phyloP scores from a whole-genome alignment of 2,797 vertebrate species.

The Trachurus trachurus region DNA sequence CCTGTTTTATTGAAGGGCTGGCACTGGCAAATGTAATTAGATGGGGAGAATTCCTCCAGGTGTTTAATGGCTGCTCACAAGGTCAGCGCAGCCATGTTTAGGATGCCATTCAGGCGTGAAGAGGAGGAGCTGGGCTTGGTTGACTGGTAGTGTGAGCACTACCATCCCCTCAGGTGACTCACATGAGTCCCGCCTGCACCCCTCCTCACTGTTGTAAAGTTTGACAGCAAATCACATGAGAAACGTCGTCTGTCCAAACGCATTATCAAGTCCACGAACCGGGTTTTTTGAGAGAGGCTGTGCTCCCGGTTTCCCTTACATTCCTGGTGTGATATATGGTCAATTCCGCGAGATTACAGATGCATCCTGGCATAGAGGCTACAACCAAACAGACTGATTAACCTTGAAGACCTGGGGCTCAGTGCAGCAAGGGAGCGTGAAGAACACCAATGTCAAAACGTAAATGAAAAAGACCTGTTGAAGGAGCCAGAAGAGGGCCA shows the following conservation, averaged over 20 bases:
- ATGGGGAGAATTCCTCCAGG: slow-evolving; percentile 83
- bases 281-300: slow-evolving; percentile 69
- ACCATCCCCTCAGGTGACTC: slow-evolving; percentile 67
- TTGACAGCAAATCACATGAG: slow-evolving; percentile 81
- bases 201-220: slow-evolving; percentile 74
- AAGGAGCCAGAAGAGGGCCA: slow-evolving; percentile 38
- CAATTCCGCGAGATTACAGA: slow-evolving; percentile 73
- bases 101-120: slow-evolving; percentile 80
- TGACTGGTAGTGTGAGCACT: slow-evolving; percentile 72
- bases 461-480: slow-evolving; percentile 63
- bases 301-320: slow-evolving; percentile 39
- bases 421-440: slow-evolving; percentile 65
- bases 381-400: slow-evolving; percentile 72
- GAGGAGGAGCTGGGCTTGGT: slow-evolving; percentile 68
- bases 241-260: slow-evolving; percentile 70
- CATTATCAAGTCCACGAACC: slow-evolving; percentile 67
- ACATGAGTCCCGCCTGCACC: slow-evolving; percentile 53
- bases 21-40: slow-evolving; percentile 84
- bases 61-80: slow-evolving; percentile 86
- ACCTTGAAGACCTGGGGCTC: slow-evolving; percentile 69
- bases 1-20: slow-evolving; percentile 73
- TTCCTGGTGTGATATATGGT: slow-evolving; percentile 72
- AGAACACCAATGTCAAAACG: slow-evolving; percentile 70
- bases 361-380: slow-evolving; percentile 60
- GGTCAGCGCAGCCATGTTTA: slow-evolving; percentile 85